Conservation (phyloP, 2,888 invertebrate genomes). For the Agriopis leucophaearia region DNA sequence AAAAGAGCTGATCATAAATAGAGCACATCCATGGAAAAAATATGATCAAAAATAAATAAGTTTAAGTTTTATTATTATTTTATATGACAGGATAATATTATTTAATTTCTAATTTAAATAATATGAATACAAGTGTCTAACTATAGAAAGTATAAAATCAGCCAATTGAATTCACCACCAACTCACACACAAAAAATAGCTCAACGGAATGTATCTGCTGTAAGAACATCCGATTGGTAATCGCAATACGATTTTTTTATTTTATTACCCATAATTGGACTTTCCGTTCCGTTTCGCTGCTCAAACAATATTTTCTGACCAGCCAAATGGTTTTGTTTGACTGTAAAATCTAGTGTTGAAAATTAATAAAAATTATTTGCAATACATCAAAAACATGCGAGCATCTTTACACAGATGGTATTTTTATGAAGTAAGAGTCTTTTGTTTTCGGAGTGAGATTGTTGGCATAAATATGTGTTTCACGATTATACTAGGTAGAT, state of each 20-base stretch:
- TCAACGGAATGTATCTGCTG: constrained; percentile 48
- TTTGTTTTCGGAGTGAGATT: neutral
- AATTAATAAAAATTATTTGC: neutral
- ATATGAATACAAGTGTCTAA: neutral
- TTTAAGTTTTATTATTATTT: no score
- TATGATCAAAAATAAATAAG: no score
- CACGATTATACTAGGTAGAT: neutral
- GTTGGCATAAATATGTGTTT: neutral
- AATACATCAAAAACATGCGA: neutral
- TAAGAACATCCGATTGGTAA: constrained; percentile 49
- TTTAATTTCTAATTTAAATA: no score
- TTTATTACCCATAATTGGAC: constrained; percentile 62
- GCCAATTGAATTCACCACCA: constrained; percentile 2
- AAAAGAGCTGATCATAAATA: no score
- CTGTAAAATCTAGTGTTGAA: constrained; percentile 3
- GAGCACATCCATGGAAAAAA: no score
- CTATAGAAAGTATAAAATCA: neutral
- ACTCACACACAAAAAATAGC: constrained; percentile 32
- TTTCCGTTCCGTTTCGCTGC: constrained; percentile 54
- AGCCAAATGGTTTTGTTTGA: constrained; percentile 11
- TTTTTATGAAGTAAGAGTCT: neutral
- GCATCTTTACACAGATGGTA: constrained; percentile 1
- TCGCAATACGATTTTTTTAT: constrained; percentile 50
- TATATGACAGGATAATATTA: no score
- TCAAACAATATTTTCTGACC: constrained; percentile 45